These are phyloP conservation scores for Myrmophylax atrothorax DNA, from an alignment of 2,113 vertebrate species.

Conservation along the genomic window DNA sequence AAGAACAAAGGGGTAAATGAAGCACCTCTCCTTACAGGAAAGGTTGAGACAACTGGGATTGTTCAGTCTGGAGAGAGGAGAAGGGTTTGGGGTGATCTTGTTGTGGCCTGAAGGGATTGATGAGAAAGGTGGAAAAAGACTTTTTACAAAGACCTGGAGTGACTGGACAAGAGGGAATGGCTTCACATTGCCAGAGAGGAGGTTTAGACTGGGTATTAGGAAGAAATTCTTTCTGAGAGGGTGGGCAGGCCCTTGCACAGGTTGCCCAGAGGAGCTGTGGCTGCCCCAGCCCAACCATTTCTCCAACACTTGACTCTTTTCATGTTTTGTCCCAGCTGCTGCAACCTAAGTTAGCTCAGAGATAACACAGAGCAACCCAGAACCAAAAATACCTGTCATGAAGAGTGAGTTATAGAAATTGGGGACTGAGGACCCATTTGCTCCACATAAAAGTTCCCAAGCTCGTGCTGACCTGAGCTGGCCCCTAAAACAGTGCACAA, in stretches of 20 bases:
- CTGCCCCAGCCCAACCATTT: background rate
- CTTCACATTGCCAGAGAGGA: background rate
- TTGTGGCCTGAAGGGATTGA: background rate
- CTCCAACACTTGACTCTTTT: background rate
- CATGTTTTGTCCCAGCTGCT: background rate
- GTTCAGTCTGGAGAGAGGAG: background rate
- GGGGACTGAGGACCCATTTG: background rate
- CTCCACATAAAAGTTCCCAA: background rate
- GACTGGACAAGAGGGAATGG: background rate
- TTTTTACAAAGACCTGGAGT: background rate
- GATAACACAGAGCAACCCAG: background rate
- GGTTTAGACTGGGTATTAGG: rapidly evolving
- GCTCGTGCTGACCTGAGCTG: background rate
- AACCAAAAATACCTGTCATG: rapidly evolving
- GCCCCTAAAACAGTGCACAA: rapidly evolving
- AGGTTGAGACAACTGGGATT: background rate
- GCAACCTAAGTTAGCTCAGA: background rate
- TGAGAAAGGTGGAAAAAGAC: background rate
- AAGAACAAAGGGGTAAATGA: background rate
- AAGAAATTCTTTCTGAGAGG: background rate
- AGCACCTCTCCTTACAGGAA: background rate
- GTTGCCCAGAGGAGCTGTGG: background rate
- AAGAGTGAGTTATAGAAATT: background rate
- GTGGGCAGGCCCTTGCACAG: background rate
- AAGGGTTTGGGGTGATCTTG: background rate